Evolutionary conservation across 2,888 invertebrate species (phyloP).

Genomic region (Mycogona germanica): DNA sequence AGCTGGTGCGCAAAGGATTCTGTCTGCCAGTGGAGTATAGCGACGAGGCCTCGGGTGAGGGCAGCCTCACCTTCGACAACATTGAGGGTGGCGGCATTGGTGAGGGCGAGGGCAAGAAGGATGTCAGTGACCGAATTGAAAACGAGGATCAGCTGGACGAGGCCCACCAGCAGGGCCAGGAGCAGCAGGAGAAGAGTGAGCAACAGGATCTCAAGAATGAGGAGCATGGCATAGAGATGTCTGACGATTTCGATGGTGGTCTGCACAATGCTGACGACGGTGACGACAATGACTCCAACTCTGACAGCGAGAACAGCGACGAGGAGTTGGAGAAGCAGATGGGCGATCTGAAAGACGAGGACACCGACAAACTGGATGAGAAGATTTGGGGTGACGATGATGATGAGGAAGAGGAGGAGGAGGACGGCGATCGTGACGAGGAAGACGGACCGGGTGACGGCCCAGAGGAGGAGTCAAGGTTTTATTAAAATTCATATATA

Average conservation of each 20-base stretch:
- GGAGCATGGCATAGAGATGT: conserved; percentile 89
- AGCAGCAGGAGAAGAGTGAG: conserved; percentile 47
- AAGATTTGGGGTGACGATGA: conserved; percentile 49
- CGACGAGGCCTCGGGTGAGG: conserved; percentile 38
- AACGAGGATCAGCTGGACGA: conserved; percentile 83
- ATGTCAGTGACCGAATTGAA: conserved; percentile 88
- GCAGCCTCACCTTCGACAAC: conserved; percentile 38
- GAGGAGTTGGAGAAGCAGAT: conserved; percentile 89
- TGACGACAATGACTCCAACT: conserved; percentile 48
- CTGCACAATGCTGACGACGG: conserved; percentile 63
- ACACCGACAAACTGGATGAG: conserved; percentile 55
- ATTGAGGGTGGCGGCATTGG: conserved; percentile 70
- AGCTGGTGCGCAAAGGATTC: conserved; percentile 77
- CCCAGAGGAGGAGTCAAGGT: conserved; percentile 24
- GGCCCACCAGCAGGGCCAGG: conserved; percentile 65
- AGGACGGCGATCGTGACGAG: conserved; percentile 41
- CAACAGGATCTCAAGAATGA: conserved; percentile 61
- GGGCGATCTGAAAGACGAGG: conserved; percentile 76
- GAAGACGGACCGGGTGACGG: conserved; percentile 35
- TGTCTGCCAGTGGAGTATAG: conserved; percentile 79
- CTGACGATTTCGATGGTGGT: conserved; percentile 86
- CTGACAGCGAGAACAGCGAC: conserved; percentile 46
- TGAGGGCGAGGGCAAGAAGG: conserved; percentile 84
- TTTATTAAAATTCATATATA: too few relatives aligned
- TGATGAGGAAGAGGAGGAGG: conserved; percentile 59